These are phyloP conservation scores for Dyspetes luteomarginatus DNA, from an alignment of 2,888 invertebrate genomes.

Conservation along the genomic window DNA sequence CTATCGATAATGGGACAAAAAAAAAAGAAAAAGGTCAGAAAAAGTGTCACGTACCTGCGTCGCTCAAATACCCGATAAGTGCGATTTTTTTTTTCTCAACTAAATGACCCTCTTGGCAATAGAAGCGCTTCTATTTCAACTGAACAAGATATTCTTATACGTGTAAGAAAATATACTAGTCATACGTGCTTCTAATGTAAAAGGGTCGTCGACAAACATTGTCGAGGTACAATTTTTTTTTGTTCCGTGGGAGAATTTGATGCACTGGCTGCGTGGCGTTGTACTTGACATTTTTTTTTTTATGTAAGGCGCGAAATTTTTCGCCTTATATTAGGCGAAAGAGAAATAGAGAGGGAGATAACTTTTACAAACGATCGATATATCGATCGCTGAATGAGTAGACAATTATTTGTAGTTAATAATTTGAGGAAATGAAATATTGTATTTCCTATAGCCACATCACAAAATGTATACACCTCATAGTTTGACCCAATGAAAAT, in stretches of 20 bases:
- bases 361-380: slow-evolving; percentile 25
- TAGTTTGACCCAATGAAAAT: slow-evolving; percentile 20
- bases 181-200: slow-evolving; percentile 47
- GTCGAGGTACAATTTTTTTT: slow-evolving; percentile 27
- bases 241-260: slow-evolving; percentile 32
- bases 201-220: slow-evolving; percentile 47
- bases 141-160: slow-evolving; percentile 52
- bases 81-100: slow-evolving; percentile 17
- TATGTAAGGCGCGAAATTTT: slow-evolving; percentile 4
- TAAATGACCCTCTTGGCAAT: slow-evolving; percentile 8
- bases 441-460: slow-evolving; percentile 15
- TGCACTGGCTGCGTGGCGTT: slow-evolving; percentile 40
- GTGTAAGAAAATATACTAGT: slow-evolving; percentile 58
- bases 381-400: slow-evolving; percentile 13
- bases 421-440: neutral
- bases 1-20: slow-evolving; percentile 5
- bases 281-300: slow-evolving; percentile 68
- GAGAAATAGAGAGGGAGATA: slow-evolving; percentile 13
- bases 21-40: slow-evolving; percentile 22
- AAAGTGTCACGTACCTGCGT: slow-evolving; percentile 63
- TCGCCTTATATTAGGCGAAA: too few relatives aligned
- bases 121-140: slow-evolving; percentile 48
- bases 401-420: slow-evolving; percentile 1
- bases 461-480: slow-evolving; percentile 20
- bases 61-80: slow-evolving; percentile 51